Evolutionary conservation across 2,113 vertebrate species (phyloP), one percentile per base, ranked within the genome.

Genomic region (Nestor notabilis): DNA sequence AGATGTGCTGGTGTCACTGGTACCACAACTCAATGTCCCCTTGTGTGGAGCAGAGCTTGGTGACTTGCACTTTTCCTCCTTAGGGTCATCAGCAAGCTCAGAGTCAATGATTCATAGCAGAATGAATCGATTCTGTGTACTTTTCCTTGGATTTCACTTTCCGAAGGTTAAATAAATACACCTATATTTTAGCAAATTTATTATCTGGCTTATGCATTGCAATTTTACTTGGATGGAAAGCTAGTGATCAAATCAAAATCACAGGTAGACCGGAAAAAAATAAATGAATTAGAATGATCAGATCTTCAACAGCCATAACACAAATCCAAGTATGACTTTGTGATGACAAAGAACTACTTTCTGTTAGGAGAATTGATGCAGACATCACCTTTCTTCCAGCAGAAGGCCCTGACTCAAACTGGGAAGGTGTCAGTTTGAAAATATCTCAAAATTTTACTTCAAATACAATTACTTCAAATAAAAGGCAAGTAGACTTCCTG

Each of bases 121-220:
- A 55, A 55, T 49, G 37, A 79, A 68, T 55, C 13, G 43, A 5
- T 50, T 68, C 53, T 9, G 15, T 33, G 66, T 20, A 13, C 20
- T 56, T 68, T 56, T 56, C 52, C 58, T 72, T 61, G 46, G 46
- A 55, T 72, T 83, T 46, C 35, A 31, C 49, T 63, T 46, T n/a
- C 47, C 90, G 83, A 68, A 68, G 65, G 55, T 58, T 92, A 69
- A 89, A 94, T 49, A 65, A 93, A 90, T 83, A 71, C 70, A 88
- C 65, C 74, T 41, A 29, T 69, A 65, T 90, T 60, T 52, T 44
- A 50, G 31, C 39, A 49, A 75, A 75, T 70, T 39, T 80, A 53
- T 80, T 44, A 44, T 35, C 68, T 43, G 72, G 61, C 23, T 64
- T 47, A 83, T 3, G 35, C 49, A 16, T n/a, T 65, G 65, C 21